Percentiles rank a stretch among this genome's conserved stretches.
phyloP scores from a whole-genome alignment of 2,113 vertebrate genomes.

The Apeltes quadracus region DNA sequence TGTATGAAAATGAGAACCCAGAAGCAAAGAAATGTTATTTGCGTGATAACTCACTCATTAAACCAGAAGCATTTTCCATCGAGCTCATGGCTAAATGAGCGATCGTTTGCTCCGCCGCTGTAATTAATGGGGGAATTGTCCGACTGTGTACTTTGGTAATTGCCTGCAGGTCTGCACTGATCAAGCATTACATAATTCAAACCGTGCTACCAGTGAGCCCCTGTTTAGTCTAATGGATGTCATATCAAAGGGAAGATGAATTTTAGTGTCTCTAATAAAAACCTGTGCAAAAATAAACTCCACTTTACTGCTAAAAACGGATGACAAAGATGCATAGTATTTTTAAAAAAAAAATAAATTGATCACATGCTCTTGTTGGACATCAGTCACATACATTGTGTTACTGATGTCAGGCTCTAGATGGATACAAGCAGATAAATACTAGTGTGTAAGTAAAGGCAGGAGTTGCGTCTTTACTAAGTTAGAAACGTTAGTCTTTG shows the following conservation, averaged over 20 bases:
- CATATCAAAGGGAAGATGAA: constrained; percentile 20
- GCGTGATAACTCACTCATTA: constrained; percentile 39
- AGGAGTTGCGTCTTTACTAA: neutral
- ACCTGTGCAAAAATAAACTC: neutral
- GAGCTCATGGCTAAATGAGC: constrained; percentile 55
- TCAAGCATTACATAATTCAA: constrained; percentile 71
- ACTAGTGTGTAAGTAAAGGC: neutral
- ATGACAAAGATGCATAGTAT: constrained; percentile 8
- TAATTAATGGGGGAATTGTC: constrained; percentile 66
- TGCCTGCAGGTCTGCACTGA: constrained; percentile 54
- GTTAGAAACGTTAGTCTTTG: neutral
- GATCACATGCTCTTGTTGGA: too few relatives aligned
- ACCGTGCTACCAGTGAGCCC: constrained; percentile 18
- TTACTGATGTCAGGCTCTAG: neutral
- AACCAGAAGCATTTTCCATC: constrained; percentile 41
- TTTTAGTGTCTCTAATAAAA: constrained; percentile 22
- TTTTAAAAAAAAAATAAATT: too few relatives aligned
- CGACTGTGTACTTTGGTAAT: constrained; percentile 61
- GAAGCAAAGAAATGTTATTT: constrained; percentile 11
- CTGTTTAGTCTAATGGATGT: constrained; percentile 49
- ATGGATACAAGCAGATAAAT: neutral
- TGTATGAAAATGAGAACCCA: constrained; percentile 4
- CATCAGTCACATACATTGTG: neutral
- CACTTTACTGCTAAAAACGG: neutral
- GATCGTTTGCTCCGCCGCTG: constrained; percentile 44